Evolutionary conservation across 2,888 invertebrate genomes (phyloP).

Genomic region (Fragum fragum): DNA sequence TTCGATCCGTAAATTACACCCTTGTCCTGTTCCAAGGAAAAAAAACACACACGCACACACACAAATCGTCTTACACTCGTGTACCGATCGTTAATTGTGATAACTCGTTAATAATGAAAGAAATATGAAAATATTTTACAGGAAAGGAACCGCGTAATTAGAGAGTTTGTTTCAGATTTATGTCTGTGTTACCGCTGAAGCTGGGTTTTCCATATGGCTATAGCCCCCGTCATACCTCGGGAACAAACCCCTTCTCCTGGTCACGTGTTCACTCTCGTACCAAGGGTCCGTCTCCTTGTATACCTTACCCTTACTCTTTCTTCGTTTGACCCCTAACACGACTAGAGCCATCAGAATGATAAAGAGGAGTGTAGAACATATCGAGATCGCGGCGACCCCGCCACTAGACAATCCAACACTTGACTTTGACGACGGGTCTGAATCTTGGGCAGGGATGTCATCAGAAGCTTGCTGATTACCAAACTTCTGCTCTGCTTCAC

Average conservation of each 20-base stretch:
- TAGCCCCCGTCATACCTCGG: background rate
- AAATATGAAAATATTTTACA: too few species aligned
- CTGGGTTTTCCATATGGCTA: constrained; percentile 1
- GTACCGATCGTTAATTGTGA: too few species aligned
- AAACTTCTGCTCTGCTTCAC: constrained; percentile 45
- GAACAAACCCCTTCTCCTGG: background rate
- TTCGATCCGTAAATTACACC: too few species aligned
- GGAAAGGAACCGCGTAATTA: too few species aligned
- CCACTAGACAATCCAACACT: constrained; percentile 22
- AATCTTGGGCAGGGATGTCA: background rate
- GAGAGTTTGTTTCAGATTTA: background rate
- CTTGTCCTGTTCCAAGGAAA: too few species aligned
- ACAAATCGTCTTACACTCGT: too few species aligned
- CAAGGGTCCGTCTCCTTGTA: constrained; percentile 35
- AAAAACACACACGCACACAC: too few species aligned
- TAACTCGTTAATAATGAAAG: too few species aligned
- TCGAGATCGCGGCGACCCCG: constrained; percentile 46
- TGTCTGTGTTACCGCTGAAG: background rate
- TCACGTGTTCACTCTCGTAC: constrained; percentile 12
- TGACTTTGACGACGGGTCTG: background rate
- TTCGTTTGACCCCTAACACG: constrained; percentile 43
- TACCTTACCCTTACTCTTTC: constrained; percentile 21
- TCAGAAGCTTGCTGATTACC: background rate
- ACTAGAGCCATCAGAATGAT: constrained; percentile 54
- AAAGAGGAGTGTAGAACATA: constrained; percentile 64